These are phyloP conservation scores for Nyctibius grandis DNA, from an alignment of 2,797 vertebrate genomes.

Conservation along the genomic window DNA sequence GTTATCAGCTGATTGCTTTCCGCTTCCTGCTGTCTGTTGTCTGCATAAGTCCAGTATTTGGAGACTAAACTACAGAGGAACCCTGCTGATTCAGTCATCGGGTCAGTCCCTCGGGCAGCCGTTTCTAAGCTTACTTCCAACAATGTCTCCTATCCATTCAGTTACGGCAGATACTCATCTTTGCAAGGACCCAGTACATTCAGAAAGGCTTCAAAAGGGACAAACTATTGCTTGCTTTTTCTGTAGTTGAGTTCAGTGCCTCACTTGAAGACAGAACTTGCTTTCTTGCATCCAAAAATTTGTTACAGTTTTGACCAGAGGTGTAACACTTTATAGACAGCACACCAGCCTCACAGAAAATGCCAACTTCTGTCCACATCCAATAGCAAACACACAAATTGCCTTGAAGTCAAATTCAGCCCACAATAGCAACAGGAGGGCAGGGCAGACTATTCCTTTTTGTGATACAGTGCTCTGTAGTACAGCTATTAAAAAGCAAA, in stretches of 20 bases:
- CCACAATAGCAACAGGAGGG: background rate
- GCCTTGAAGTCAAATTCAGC: background rate
- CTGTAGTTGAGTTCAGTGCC: background rate
- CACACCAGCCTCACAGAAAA: background rate
- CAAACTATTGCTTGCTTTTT: background rate
- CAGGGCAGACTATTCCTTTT: background rate
- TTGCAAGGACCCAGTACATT: background rate
- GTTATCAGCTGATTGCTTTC: background rate
- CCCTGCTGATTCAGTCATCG: rapidly evolving
- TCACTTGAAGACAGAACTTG: background rate
- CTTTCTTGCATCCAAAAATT: background rate
- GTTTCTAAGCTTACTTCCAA: background rate
- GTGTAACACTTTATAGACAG: background rate
- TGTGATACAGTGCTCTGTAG: background rate
- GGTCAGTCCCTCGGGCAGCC: background rate
- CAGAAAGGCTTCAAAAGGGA: background rate
- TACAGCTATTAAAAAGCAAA: background rate
- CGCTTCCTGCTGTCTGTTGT: background rate
- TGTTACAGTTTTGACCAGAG: background rate
- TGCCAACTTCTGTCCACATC: background rate
- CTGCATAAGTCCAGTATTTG: background rate
- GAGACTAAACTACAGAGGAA: background rate
- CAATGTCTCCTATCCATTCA: background rate
- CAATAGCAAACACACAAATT: background rate
- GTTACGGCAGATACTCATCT: background rate